These are phyloP conservation scores for Isurus oxyrinchus DNA, from an alignment of 2,113 vertebrate species.

Conservation along the genomic window DNA sequence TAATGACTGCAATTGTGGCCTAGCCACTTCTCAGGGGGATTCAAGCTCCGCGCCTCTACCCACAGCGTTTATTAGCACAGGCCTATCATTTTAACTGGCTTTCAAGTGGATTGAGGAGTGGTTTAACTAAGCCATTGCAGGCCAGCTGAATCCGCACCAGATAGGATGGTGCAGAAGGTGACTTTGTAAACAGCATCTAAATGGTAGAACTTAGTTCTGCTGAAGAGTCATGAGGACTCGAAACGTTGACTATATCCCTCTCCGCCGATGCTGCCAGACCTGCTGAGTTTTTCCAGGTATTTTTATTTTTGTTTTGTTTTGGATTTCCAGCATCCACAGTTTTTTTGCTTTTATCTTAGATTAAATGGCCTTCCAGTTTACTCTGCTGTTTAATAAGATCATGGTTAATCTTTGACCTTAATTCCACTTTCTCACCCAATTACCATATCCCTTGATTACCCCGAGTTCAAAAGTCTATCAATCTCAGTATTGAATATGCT, in stretches of 20 bases:
- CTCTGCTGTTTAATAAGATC: neutral
- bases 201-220: neutral
- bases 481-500: neutral
- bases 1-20: neutral
- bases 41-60: neutral
- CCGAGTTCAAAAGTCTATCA: neutral
- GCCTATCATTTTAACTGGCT: neutral
- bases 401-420: neutral
- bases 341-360: too few relatives aligned
- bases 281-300: too few relatives aligned
- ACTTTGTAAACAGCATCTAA: neutral
- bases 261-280: too few relatives aligned
- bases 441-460: neutral
- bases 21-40: neutral
- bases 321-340: too few relatives aligned
- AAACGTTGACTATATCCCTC: too few relatives aligned
- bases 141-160: neutral
- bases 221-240: too few relatives aligned
- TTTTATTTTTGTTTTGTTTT: too few relatives aligned
- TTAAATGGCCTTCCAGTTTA: neutral
- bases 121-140: neutral
- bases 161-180: neutral
- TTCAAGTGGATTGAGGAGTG: neutral
- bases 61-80: neutral
- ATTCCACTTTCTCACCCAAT: neutral